Base-by-base conservation (phyloP, 1,140 invertebrate species). In the Pseudachorutes palmiensis region DNA sequence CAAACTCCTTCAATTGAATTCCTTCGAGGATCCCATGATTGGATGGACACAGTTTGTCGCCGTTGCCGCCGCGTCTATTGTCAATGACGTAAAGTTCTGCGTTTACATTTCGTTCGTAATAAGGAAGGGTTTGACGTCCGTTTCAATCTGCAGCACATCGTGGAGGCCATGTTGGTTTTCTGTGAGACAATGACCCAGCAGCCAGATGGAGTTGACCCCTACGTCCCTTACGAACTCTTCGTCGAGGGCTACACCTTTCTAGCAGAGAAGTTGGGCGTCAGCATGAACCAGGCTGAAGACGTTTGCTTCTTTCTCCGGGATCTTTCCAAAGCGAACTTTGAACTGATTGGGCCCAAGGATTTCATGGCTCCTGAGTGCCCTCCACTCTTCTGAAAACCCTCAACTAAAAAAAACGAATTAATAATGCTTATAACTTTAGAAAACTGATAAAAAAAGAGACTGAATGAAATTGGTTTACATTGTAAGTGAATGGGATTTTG, bases 181-280 rank as follows among this genome's bases (percentile, higher is more conserved):
- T 92, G 90, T 77, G 88, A 92, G 78, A 81, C 90, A 33, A 77
- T 91, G 66, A 91, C 90, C 24, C 83, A 86, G 68, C 89, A 92
- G 76, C 87, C 67, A 24, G 67, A 68, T 45, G 90, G 90, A 45
- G 89, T 87, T 1, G 85, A 86, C 2, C 84, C 88, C 1, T 84
- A 85, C 71, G 88, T 93, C 62, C 82, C 85, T 0, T 80, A 86
- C 41, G 79, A 82, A 64, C 81, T 83, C 29, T 91, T 90, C 76
- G 76, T 85, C 31, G 79, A 81, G 33, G 79, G 88, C 67, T 91
- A 91, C 78, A 78, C 76, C 62, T 89, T 86, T 75, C 78, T 92
- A 28, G 88, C 87, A 1, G 86, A 90, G 76, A 85, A 59, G 22
- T 2, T 26, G 2, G 24, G 19, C 16, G 28, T 68, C n/a, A 2